Evolutionary conservation across 2,113 vertebrate genomes (phyloP).

Genomic region (Saccopteryx leptura): DNA sequence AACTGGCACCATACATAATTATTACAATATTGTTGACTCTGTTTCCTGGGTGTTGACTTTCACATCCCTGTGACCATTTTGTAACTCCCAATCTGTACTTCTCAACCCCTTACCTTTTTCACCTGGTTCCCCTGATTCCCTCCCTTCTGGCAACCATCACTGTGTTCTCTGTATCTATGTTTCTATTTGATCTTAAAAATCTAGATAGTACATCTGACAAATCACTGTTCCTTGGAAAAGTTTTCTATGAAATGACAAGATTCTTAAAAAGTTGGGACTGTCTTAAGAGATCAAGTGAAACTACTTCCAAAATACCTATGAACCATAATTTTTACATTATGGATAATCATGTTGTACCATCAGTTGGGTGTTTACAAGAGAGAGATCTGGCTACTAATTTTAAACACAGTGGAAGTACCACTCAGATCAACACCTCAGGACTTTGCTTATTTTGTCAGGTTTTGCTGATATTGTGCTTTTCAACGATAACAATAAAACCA

Average conservation of each 20-base stretch:
- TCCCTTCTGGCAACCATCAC: background rate
- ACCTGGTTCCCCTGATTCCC: background rate
- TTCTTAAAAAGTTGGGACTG: background rate
- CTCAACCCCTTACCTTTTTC: background rate
- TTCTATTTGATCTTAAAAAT: background rate
- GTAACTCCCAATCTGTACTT: background rate
- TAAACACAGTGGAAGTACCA: background rate
- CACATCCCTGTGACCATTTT: background rate
- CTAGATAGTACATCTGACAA: background rate
- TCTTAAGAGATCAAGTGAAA: constrained; percentile 13
- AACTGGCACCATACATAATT: background rate
- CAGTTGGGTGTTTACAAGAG: background rate
- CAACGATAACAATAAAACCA: background rate
- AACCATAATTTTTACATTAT: background rate
- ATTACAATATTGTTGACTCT: background rate
- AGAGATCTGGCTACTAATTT: background rate
- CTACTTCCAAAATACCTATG: background rate
- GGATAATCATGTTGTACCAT: background rate
- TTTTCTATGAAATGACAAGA: background rate
- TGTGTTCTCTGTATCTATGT: background rate
- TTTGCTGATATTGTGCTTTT: background rate
- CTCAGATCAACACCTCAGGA: background rate
- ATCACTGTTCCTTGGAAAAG: background rate
- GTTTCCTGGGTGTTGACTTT: background rate
- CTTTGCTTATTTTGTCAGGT: background rate